Evolutionary conservation across 2,113 vertebrate genomes (phyloP).

Genomic region (Oncorhynchus masou): DNA sequence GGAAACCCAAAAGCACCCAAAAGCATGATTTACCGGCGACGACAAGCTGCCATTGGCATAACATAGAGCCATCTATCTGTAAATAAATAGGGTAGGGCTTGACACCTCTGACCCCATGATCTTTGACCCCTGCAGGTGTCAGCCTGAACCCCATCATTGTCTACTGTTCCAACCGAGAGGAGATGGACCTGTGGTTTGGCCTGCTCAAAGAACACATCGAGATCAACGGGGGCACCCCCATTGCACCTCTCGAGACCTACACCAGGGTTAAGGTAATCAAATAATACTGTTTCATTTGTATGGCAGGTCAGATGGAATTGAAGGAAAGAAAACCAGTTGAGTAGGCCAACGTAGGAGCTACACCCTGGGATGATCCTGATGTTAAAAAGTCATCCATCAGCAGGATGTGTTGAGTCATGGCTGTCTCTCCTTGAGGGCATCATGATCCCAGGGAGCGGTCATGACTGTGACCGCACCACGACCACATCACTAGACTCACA

Average conservation of each 20-base stretch:
- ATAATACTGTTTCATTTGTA: background rate
- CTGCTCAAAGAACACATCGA: slow-evolving; percentile 89
- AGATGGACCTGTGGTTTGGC: slow-evolving; percentile 86
- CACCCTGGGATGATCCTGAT: background rate
- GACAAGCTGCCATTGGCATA: background rate
- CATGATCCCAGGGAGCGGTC: slow-evolving; percentile 38
- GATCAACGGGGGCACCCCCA: slow-evolving; percentile 71
- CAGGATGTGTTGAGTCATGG: slow-evolving; percentile 61
- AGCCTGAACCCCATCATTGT: slow-evolving; percentile 86
- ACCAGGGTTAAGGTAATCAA: slow-evolving; percentile 67
- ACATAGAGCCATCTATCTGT: background rate
- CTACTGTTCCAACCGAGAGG: slow-evolving; percentile 82
- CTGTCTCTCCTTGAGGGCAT: slow-evolving; percentile 35
- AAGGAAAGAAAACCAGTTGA: no score
- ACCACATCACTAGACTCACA: slow-evolving; percentile 31
- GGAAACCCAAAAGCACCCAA: slow-evolving; percentile 1
- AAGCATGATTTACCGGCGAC: background rate
- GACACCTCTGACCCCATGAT: slow-evolving; percentile 38
- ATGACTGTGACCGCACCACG: slow-evolving; percentile 39
- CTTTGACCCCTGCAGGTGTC: slow-evolving; percentile 75
- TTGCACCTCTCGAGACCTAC: slow-evolving; percentile 48
- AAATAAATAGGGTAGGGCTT: background rate
- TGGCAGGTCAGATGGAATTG: background rate
- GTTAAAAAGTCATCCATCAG: slow-evolving; percentile 8
- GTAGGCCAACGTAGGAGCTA: no score